Evolutionary conservation across 2,888 invertebrate species (phyloP), one percentile per base, ranked within the genome.

Genomic region (Limnephilus auricula): DNA sequence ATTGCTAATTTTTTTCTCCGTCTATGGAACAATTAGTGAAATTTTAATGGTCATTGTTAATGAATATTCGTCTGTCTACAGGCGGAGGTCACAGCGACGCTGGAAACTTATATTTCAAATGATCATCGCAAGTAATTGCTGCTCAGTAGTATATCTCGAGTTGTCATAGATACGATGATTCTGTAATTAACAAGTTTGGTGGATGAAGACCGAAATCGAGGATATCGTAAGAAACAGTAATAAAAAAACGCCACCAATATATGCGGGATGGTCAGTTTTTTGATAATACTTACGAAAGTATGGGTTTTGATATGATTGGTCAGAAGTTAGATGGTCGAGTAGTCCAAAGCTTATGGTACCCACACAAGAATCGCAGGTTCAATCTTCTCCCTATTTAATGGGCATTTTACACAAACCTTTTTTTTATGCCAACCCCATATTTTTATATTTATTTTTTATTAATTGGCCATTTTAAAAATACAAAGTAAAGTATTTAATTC

Each of bases 41-140:
- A 65, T 65, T 65, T 65, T 65, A 65, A 25, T 65, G 65, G 65
- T 0, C n/a, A n/a, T n/a, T 85, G 30, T 85, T 40, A 84, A 84
- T 30, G 84, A 84, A 84, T 84, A 40, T 84, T 84, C 84, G 40
- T 85, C 85, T n/a, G 85, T 40, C 40, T 15, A 25, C 30, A 45
- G 13, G 34, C 30, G 15, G 40, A 45, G 85, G 85, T 37, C 85
- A 85, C 30, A 2, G 85, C 45, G 40, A 85, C 45, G 82, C 32
- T 82, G 82, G 34, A 82, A 34, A 34, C 25, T 82, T 85, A 85
- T 45, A 40, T 85, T n/a, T 30, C 40, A 37, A 85, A 40, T 40
- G 37, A 85, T 85, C 45, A 30, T 85, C 30, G 30, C 45, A 32
- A 85, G 45, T 40, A 85, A 40, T 85, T 85, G 45, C 25, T 15